Base-by-base conservation (phyloP, 2,113 vertebrate genomes). In the Fulmarus glacialis region DNA sequence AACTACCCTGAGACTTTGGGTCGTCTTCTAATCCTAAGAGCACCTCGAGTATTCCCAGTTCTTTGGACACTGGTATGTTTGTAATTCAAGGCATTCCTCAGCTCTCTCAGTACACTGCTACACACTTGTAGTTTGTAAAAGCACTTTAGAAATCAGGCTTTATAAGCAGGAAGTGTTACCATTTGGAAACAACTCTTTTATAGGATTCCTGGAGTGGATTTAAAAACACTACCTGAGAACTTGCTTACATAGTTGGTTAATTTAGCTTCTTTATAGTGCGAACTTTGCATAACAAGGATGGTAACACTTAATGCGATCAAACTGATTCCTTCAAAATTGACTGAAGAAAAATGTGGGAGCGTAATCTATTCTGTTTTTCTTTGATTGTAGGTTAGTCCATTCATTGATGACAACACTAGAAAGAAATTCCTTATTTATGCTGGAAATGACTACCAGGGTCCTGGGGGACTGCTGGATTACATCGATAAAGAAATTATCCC, bases 341-440 rank as follows among this genome's bases (percentile, higher is more conserved):
- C 52, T 55, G 22, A n/a, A 50, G 78, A 56, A 78, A 71, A 85
- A 67, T 1, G 5, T 38, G n/a, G 24, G 43, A 67, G 66, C 22
- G 77, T 95, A 24, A 96, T 70, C 27, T 70, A 1, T 78, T 84
- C 42, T 75, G 38, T 11, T 87, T 79, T 59, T 47, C 47, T 95
- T 95, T 87, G 9, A 62, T 94, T 80, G 4, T 88, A 99, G 99
- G 98, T 99, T 72, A 99, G 99, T 90, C 99, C 99, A 3, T 99
- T 99, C 96, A 99, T 99, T 29, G 99, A 99, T 70, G 99, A 99
- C 96, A 99, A 99, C 96, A 99, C 99, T 21, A 98, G 99, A 29
- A 99, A 99, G 91, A 99, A 99, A 87, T 99, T 99, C 94, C 99
- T 99, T 36, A 99, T 99, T 93, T 99, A 99, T 50, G 99, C 99